Base-by-base conservation (phyloP, 2,888 invertebrate genomes). In the Chloromyia formosa region DNA sequence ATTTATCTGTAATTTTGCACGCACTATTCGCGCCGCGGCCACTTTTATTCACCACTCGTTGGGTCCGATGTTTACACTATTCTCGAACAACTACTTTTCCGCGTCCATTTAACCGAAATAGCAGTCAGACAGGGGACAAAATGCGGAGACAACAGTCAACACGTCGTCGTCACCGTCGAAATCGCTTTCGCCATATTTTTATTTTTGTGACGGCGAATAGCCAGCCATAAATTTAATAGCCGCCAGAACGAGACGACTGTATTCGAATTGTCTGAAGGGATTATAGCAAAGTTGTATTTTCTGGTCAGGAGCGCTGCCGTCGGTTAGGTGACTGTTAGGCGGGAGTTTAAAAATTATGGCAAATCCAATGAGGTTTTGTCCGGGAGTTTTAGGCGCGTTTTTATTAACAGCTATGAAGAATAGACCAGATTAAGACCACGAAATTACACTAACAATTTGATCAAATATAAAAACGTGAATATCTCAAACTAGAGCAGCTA, bases 131-230 rank as follows among this genome's bases (percentile, higher is more conserved):
- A 18, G 18, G 20, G 16, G 2, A 49, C 53, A 16, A 20, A 53
- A 68, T 23, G 27, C 53, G 27, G 27, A 54, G 23, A 71, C 56
- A 58, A 56, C 71, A 58, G 71, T 71, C 71, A 71, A 71, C 71
- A 71, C 71, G 71, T 71, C 71, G 71, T 58, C 71, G 69, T 69
- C 56, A 56, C 69, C 54, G 54, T 35, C 54, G 18, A 71, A 58
- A 58, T 71, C 56, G 7, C 40, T 7, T 58, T 71, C 71, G 71
- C 71, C 71, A 71, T 71, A 71, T 71, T 71, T 71, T 56, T 71
- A 56, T 42, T 56, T 71, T 71, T 58, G 20, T 71, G 71, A 71
- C 71, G 71, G 71, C 71, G 71, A 71, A 56, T 23, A 40, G 40
- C 35, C 16, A 49, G 23, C 14, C 22, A 66, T 66, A 49, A 66